A percentile compares a stretch with the other conserved stretches of the same genome.
Evolutionary conservation across 1,140 invertebrate species (phyloP).

Genomic region (Hetaerina americana): DNA sequence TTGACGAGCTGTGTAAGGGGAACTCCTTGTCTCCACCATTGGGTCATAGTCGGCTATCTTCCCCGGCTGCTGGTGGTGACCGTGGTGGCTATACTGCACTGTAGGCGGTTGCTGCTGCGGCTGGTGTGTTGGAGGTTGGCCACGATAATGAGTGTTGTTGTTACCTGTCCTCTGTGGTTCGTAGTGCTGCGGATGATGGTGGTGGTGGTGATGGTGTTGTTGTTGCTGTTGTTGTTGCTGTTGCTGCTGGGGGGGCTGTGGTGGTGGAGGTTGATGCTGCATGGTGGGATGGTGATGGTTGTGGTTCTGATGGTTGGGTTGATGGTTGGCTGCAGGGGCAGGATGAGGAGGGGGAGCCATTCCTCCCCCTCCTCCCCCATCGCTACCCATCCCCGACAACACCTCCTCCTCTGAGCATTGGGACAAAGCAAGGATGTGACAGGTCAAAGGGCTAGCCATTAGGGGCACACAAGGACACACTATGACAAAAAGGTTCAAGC

Average conservation of each 20-base stretch:
- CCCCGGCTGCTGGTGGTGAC: constrained; percentile 29
- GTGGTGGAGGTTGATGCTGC: constrained; percentile 8
- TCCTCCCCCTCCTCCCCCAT: not conserved
- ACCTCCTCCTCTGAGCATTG: not conserved
- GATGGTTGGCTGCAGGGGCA: not conserved
- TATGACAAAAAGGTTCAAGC: too few species aligned
- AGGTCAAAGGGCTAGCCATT: not conserved
- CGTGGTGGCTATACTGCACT: constrained; percentile 8
- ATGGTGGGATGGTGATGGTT: not conserved
- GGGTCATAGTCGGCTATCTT: constrained; percentile 73
- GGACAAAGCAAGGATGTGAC: not conserved
- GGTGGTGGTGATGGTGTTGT: constrained; percentile 3
- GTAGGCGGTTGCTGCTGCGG: constrained; percentile 13
- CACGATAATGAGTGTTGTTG: constrained; percentile 13
- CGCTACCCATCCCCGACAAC: not conserved
- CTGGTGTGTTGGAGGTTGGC: constrained; percentile 1
- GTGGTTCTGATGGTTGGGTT: not conserved
- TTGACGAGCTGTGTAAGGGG: constrained; percentile 60
- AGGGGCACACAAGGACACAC: not conserved
- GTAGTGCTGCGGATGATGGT: constrained; percentile 12
- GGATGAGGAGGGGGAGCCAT: not conserved
- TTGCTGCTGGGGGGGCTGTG: constrained; percentile 1
- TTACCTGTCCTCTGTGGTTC: not conserved
- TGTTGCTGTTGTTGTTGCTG: constrained; percentile 10
- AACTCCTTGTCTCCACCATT: constrained; percentile 49